phyloP scores from a whole-genome alignment of 23 tunicate species.

The Halocynthia aurantium region DNA sequence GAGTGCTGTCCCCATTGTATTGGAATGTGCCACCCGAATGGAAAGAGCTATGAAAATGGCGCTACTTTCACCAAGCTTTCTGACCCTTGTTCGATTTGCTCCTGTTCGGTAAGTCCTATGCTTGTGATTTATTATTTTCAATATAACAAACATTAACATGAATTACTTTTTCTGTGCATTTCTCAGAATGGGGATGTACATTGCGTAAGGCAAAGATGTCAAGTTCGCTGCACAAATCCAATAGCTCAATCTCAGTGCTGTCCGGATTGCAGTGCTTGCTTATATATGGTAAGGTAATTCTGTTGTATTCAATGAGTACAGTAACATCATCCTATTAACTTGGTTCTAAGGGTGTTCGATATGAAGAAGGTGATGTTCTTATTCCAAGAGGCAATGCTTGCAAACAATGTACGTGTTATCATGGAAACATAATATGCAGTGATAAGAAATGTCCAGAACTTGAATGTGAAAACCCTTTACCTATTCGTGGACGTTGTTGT shows the following conservation, averaged over 20 bases:
- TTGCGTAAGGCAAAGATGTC: conserved; percentile 46
- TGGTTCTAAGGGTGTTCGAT: conserved; percentile 30
- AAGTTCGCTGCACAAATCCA: conserved; percentile 51
- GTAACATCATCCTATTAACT: background rate
- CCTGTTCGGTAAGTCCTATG: conserved; percentile 48
- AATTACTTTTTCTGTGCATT: background rate
- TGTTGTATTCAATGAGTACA: background rate
- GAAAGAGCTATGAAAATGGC: conserved; percentile 35
- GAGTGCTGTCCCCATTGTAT: conserved; percentile 76
- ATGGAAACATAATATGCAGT: conserved; percentile 49
- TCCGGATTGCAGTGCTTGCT: conserved; percentile 70
- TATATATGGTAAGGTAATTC: conserved; percentile 23
- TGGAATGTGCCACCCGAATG: conserved; percentile 47
- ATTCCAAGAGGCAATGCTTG: conserved; percentile 43
- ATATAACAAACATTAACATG: background rate
- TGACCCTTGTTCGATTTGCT: conserved; percentile 56
- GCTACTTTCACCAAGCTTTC: conserved; percentile 23
- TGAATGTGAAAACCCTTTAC: conserved; percentile 45
- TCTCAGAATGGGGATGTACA: conserved; percentile 51
- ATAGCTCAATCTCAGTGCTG: conserved; percentile 33
- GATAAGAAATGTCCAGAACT: conserved; percentile 36
- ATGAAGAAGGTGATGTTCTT: conserved; percentile 45
- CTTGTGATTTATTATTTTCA: background rate
- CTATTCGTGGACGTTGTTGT: conserved; percentile 45
- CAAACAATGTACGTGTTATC: conserved; percentile 45